Conservation (phyloP, 2,113 vertebrate genomes). For the Hylia prasina region DNA sequence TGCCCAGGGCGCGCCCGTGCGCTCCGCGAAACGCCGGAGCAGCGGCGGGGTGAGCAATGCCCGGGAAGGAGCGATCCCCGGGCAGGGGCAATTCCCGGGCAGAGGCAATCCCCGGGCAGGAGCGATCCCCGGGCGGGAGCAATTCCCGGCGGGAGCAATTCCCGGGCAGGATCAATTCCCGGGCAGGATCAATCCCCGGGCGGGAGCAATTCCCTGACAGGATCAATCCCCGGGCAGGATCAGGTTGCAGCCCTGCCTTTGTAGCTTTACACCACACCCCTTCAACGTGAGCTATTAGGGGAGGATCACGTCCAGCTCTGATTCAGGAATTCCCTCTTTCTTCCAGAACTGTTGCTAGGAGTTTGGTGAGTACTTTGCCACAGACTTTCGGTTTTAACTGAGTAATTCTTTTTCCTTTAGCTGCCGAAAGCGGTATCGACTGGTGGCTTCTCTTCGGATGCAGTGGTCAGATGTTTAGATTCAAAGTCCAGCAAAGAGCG, state of each 20-base stretch:
- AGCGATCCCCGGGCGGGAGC: not conserved
- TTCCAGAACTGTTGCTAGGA: slow-evolving; percentile 31
- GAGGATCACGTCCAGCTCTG: not conserved
- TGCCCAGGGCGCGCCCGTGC: not conserved
- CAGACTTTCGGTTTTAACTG: not conserved
- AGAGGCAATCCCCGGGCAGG: no score
- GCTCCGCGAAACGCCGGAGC: not conserved
- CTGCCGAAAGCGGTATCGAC: not conserved
- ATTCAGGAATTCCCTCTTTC: slow-evolving; percentile 21
- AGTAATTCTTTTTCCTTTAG: not conserved
- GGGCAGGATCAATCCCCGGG: not conserved
- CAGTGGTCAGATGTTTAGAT: not conserved
- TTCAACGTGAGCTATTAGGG: not conserved
- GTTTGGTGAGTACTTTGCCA: slow-evolving; percentile 64
- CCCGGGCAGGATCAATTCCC: not conserved
- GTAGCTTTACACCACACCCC: not conserved
- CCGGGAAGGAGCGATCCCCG: not conserved
- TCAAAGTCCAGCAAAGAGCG: not conserved
- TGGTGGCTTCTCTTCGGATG: not conserved
- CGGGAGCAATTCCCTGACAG: no score
- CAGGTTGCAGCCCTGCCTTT: slow-evolving; percentile 23
- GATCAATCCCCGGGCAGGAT: not conserved
- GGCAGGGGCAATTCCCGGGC: no score
- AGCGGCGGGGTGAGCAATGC: not conserved
- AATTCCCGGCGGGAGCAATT: no score